Conservation (phyloP, 1,140 invertebrate species). For the Bathynomus jamesi region DNA sequence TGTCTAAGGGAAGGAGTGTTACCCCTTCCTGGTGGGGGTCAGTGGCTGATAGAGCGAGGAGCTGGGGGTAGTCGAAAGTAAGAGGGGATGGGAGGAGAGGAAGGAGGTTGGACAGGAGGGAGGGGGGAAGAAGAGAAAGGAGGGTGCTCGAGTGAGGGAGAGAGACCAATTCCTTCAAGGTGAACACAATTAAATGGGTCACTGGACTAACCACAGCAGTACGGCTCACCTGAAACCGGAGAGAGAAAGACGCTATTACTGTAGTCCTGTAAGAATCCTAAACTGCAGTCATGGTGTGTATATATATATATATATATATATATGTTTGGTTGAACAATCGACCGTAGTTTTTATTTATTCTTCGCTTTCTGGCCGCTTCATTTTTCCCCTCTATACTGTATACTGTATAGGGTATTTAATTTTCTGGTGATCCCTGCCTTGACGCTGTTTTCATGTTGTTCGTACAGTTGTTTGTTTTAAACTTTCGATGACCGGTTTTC, state of each 20-base stretch:
- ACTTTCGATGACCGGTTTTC: too few relatives aligned
- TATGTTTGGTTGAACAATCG: too few relatives aligned
- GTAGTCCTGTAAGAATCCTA: too few relatives aligned
- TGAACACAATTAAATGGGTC: constrained; percentile 27
- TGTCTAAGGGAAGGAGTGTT: background rate
- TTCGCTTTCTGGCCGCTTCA: too few relatives aligned
- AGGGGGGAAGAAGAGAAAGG: constrained; percentile 26
- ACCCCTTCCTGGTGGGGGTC: background rate
- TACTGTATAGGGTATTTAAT: too few relatives aligned
- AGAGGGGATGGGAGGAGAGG: constrained; percentile 23
- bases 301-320: background rate
- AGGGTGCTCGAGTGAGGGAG: constrained; percentile 24
- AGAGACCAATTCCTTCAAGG: constrained; percentile 25
- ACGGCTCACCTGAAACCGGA: constrained; percentile 17
- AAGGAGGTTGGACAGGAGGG: constrained; percentile 25
- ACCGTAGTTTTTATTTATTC: too few relatives aligned
- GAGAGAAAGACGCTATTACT: too few relatives aligned
- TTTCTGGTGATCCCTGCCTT: too few relatives aligned
- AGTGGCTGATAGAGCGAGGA: constrained; percentile 30
- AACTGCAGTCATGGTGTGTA: too few relatives aligned
- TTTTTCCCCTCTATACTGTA: too few relatives aligned
- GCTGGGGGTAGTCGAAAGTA: constrained; percentile 24
- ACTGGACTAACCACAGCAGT: constrained; percentile 34
- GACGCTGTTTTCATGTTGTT: too few relatives aligned
- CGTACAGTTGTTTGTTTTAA: too few relatives aligned